Evolutionary conservation across 2,797 vertebrate genomes (phyloP).

Genomic region (Tenualosa ilisha): DNA sequence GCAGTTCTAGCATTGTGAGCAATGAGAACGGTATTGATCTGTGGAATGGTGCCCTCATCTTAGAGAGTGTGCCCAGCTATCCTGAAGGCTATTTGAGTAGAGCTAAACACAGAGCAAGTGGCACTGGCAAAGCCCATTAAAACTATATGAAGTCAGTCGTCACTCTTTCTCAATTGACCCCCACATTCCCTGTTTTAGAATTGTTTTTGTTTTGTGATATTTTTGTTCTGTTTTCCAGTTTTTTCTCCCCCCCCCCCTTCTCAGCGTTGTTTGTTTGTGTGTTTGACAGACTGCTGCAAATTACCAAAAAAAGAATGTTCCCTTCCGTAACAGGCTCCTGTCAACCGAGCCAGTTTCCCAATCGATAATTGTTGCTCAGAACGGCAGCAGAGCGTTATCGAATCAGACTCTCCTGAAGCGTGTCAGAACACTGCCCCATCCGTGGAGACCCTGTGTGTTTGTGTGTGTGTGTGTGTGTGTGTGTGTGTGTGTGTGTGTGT

Average conservation of each 20-base stretch:
- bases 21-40: background rate
- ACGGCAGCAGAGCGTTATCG: constrained; percentile 19
- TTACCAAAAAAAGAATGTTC: constrained; percentile 28
- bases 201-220: background rate
- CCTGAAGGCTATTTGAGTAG: background rate
- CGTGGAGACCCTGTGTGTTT: background rate
- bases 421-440: constrained; percentile 2
- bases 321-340: background rate
- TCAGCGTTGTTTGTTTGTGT: background rate
- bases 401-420: constrained; percentile 27
- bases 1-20: background rate
- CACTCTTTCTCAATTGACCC: background rate
- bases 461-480: constrained; percentile 1
- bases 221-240: background rate
- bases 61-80: background rate
- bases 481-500: background rate
- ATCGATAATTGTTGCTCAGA: constrained; percentile 38
- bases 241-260: background rate
- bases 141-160: background rate
- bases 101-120: background rate
- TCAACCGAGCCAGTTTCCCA: constrained; percentile 24
- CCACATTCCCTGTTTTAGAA: background rate
- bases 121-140: background rate
- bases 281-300: background rate
- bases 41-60: background rate